Evolutionary conservation across 2,113 vertebrate genomes (phyloP), one percentile per base, ranked within the genome.

Genomic region (Urocitellus parryii): DNA sequence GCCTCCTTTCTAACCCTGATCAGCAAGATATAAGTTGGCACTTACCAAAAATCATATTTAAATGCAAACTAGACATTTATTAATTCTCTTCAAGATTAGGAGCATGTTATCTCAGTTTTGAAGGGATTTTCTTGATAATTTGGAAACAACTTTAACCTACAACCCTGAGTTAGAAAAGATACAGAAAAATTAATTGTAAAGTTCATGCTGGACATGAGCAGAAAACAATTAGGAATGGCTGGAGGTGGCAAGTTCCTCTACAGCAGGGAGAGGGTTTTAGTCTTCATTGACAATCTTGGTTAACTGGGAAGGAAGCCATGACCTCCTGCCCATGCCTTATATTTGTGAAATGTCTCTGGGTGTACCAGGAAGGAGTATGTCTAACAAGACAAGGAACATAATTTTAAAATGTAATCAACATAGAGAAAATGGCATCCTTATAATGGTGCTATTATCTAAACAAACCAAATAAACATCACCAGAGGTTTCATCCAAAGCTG

Each of bases 61-160:
- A 67, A 61, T 76, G 37, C 13, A 51, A 90, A 73, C 24, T 77
- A 92, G 25, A 56, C 4, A 58, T 73, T 67, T 84, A 42, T 42
- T 88, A 95, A 77, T 14, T 92, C 22, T 79, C 74, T 14, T 39
- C 34, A 85, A 79, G 74, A 51, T 61, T 67, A 82, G 58, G 2
- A 48, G 29, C n/a, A 65, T 29, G 37, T 85, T 48, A 27, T 63
- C 42, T 88, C 48, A 53, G 10, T 70, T 93, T 77, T 81, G 10
- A 91, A 51, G 13, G 14, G 58, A 92, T 80, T 53, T 79, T 25
- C 17, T 81, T 81, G 53, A 56, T 68, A 90, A 72, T 95, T 7
- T 73, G 56, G 29, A 74, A 80, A 61, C 87, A 90, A 89, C 27
- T 76, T 87, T 65, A 89, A 94, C 34, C 34, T 83, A 29, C 83